A percentile compares a stretch with the other conserved stretches of the same genome.
Evolutionary conservation across 2,888 invertebrate species (phyloP).

Genomic region (Hypsopygia costalis): DNA sequence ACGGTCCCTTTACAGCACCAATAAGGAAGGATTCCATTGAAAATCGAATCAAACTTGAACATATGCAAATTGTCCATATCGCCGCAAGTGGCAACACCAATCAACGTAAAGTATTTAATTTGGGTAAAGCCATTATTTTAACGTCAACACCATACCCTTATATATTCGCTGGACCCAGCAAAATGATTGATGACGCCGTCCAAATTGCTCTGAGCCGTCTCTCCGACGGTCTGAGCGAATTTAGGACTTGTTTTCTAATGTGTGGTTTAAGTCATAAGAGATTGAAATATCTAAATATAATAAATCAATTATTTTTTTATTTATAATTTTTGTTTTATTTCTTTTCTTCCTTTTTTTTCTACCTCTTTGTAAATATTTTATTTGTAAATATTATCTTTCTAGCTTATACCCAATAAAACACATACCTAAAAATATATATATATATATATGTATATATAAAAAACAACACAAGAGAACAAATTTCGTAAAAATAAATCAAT

Average conservation of each 20-base stretch:
- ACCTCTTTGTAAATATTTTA: too few relatives aligned
- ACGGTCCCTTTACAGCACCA: too few relatives aligned
- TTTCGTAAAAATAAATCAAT: too few relatives aligned
- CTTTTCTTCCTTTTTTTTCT: too few relatives aligned
- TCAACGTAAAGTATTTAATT: constrained; percentile 4
- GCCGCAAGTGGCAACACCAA: not conserved
- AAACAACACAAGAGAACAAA: too few relatives aligned
- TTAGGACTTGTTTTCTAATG: constrained; percentile 25
- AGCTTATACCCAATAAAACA: too few relatives aligned
- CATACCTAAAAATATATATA: too few relatives aligned
- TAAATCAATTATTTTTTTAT: too few relatives aligned
- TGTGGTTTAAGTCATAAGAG: constrained; percentile 18
- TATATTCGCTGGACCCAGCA: constrained; percentile 19
- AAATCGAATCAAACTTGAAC: not conserved
- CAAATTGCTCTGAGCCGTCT: constrained; percentile 25
- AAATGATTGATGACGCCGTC: constrained; percentile 35
- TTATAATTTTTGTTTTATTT: too few relatives aligned
- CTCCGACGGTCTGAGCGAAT: constrained; percentile 19
- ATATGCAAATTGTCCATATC: not conserved
- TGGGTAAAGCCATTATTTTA: constrained; percentile 13
- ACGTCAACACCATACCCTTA: constrained; percentile 13
- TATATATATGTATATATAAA: too few relatives aligned
- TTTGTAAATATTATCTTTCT: too few relatives aligned
- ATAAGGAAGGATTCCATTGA: not conserved
- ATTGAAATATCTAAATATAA: not conserved